Evolutionary conservation across 2,797 vertebrate genomes (phyloP).

Genomic region (Ctenopoma kingsleyae): DNA sequence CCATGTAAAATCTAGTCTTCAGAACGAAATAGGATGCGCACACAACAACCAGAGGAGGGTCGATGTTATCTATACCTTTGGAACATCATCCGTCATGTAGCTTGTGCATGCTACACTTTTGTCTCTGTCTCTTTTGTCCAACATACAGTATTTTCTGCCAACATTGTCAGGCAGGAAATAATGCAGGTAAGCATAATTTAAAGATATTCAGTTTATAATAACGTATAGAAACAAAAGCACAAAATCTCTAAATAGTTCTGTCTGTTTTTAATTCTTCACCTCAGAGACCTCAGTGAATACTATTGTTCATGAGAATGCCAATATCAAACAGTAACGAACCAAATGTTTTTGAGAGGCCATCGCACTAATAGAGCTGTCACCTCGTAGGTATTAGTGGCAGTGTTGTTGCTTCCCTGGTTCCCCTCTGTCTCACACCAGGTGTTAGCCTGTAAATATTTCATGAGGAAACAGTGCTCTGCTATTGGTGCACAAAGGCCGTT

Average conservation of each 20-base stretch:
- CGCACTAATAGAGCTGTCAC: constrained; percentile 13
- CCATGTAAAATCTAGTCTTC: constrained; percentile 24
- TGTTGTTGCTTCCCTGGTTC: constrained; percentile 51
- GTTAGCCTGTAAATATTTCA: constrained; percentile 83
- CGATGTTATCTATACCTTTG: neutral
- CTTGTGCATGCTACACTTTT: neutral
- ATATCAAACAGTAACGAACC: neutral
- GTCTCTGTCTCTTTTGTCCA: neutral
- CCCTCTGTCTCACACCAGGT: constrained; percentile 75
- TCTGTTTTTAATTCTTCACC: neutral
- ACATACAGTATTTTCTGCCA: neutral
- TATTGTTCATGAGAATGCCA: neutral
- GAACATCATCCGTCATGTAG: neutral
- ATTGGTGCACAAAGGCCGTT: constrained; percentile 72
- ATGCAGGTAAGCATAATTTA: neutral
- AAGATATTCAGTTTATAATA: no score
- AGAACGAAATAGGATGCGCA: constrained; percentile 21
- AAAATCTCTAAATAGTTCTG: no score
- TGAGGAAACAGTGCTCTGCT: constrained; percentile 70
- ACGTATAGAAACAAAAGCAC: no score
- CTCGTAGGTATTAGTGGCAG: constrained; percentile 35
- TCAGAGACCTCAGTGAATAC: neutral
- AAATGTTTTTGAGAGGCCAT: constrained; percentile 1
- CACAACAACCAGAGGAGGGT: constrained; percentile 1
- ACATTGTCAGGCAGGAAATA: neutral